Evolutionary conservation across 2,888 invertebrate species (phyloP), one percentile per base, ranked within the genome.

Genomic region (Margaritifera margaritifera): DNA sequence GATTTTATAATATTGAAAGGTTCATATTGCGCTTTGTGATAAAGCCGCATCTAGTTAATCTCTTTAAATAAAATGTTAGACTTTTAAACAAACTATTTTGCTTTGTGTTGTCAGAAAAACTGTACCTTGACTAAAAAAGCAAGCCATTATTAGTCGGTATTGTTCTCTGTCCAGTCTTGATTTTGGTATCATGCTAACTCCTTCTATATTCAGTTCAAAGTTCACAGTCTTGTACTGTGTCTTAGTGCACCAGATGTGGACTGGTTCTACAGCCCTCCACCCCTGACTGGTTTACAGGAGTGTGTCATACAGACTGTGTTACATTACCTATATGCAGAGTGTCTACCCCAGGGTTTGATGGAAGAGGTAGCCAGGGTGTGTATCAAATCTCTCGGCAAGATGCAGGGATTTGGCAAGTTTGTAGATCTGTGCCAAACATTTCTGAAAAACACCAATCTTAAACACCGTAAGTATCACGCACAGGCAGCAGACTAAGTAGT

Each of bases 271-370:
- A 65, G 60, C 19, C 85, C 93, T 1, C 80, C 84, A 18, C 87
- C 88, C 2, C 90, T 93, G 55, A 90, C 91, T 69, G 92, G 92
- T 70, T 87, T 93, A 60, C 92, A 92, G 1, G 92, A 92, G 75
- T 92, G 92, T 81, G 92, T 93, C n/a, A 82, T 93, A 56, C 91
- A 91, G 62, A 92, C 92, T 15, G 91, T 93, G 31, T 87, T 94
- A 27, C 92, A 93, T 87, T 94, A 92, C 89, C 87, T 93, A 50
- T 94, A 94, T 83, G 91, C 93, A 1, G 93, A 93, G 85, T 92
- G 93, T 79, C 88, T 94, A 80, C 92, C 93, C 52, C 88, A 91
- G 25, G 92, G 92, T 67, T 87, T 93, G 79, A 91, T 91, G 20
- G 93, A 93, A 84, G 91, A 91, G 42, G 92, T 92, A 11, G 93